Base-by-base conservation (phyloP, 2,888 invertebrate species). In the Lobophora halterata region DNA sequence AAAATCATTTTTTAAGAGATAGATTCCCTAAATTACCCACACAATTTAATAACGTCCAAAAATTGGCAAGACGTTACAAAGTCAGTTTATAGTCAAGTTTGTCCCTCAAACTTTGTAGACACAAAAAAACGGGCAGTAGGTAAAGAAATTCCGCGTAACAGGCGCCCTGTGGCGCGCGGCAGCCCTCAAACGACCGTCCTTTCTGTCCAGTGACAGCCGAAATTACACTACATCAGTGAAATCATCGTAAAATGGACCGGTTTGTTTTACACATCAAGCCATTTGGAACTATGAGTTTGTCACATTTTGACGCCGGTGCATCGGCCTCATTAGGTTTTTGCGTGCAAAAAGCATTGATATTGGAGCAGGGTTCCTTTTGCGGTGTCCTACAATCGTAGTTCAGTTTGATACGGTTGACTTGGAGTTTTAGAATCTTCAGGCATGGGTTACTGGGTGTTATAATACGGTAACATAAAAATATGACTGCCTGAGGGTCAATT, bases 191-290 rank as follows among this genome's bases (percentile, higher is more conserved):
- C 64, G 71, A 27, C 46, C 58, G 61, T 67, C 60, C 65, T 48
- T 47, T 79, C 64, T 74, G 55, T 59, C 52, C 59, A 65, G 54
- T 83, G 86, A 86, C 86, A 86, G 81, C 83, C 81, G 80, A 85
- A 83, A 85, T 81, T 72, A 71, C 71, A 70, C 71, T 58, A 67
- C 69, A 66, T 71, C 65, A 67, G 67, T 65, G 73, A 73, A 78
- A 42, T 31, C 34, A 7, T 34, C 25, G 40, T 45, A 50, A 79
- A 74, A 70, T 46, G 62, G 57, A 65, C 65, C 72, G 73, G 82
- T 83, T 80, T 85, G 80, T 85, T 85, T 83, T 70, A 75, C 73
- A 77, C 71, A 79, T 82, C 81, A 79, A 77, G 75, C 65, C 63
- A 65, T 69, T 67, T 59, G 62, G 64, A 64, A 58, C 60, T 65